These are phyloP conservation scores for Diplogasteroides magnus DNA, from an alignment of 1,140 invertebrate species.

Conservation along the genomic window DNA sequence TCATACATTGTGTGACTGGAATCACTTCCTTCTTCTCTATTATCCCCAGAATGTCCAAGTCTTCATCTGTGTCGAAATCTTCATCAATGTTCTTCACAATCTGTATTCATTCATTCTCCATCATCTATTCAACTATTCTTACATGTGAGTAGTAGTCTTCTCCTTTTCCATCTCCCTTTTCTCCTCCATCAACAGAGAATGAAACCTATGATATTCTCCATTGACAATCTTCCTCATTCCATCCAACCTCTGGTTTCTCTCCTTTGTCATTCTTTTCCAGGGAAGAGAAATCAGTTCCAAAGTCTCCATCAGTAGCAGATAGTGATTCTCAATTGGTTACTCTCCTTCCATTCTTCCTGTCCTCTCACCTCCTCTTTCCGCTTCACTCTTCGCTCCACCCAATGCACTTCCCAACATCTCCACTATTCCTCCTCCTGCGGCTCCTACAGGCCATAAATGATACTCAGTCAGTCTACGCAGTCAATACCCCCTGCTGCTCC, in stretches of 20 bases:
- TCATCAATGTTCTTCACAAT: constrained; percentile 6
- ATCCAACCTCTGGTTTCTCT: not conserved
- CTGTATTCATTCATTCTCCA: constrained; percentile 11
- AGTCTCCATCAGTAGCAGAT: constrained; percentile 40
- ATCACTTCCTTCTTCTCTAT: constrained; percentile 6
- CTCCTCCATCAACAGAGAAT: constrained; percentile 23
- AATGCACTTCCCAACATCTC: constrained; percentile 31
- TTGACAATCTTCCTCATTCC: not conserved
- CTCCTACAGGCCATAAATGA: not conserved
- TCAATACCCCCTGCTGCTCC: constrained; percentile 18
- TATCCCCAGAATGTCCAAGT: constrained; percentile 7
- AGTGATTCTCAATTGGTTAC: constrained; percentile 17
- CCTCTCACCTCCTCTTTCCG: constrained; percentile 12
- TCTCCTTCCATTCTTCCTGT: not conserved
- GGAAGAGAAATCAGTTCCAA: constrained; percentile 34
- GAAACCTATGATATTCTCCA: constrained; percentile 14
- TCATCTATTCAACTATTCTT: constrained; percentile 4
- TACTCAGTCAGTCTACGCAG: not conserved
- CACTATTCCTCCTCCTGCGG: constrained; percentile 10
- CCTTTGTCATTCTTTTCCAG: constrained; percentile 14
- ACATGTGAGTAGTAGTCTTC: constrained; percentile 39
- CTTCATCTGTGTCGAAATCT: constrained; percentile 15
- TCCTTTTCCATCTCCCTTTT: constrained; percentile 28
- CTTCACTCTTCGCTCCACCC: constrained; percentile 24
- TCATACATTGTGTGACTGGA: too few relatives aligned